phyloP scores from a whole-genome alignment of 92 coral and sea anemone genomes.

The Paramuricea clavata region DNA sequence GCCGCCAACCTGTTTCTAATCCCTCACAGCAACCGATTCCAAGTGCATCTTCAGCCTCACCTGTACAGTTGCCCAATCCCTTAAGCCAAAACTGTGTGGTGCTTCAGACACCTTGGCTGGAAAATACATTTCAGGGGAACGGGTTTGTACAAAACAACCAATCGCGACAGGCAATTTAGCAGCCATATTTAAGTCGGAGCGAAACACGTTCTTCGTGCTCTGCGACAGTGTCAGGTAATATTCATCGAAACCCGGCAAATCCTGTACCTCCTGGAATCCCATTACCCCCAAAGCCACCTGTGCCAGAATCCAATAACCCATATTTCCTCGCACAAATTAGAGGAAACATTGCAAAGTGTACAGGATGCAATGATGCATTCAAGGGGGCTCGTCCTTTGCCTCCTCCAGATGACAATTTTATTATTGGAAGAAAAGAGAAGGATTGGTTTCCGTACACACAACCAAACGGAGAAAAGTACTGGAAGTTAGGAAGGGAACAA shows the following conservation, averaged over 20 bases:
- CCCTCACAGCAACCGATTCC: background rate
- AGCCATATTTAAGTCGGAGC: constrained; percentile 1
- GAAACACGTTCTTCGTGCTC: background rate
- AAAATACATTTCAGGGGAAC: background rate
- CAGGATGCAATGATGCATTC: constrained; percentile 20
- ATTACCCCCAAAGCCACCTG: constrained; percentile 43
- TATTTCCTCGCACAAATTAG: constrained; percentile 37
- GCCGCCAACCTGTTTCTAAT: background rate
- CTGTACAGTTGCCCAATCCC: background rate
- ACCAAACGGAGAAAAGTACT: constrained; percentile 34
- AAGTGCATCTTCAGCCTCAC: background rate
- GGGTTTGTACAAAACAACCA: background rate
- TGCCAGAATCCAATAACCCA: constrained; percentile 40
- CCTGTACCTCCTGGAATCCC: constrained; percentile 29
- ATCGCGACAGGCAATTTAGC: background rate
- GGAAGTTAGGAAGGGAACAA: constrained; percentile 60
- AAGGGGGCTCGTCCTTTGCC: constrained; percentile 11
- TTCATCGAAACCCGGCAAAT: background rate
- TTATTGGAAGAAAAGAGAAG: constrained; percentile 42
- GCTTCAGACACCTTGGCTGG: background rate
- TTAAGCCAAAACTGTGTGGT: background rate
- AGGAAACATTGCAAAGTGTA: constrained; percentile 29
- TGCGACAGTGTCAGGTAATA: background rate
- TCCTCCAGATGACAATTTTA: constrained; percentile 41
- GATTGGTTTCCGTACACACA: constrained; percentile 47